phyloP scores from a whole-genome alignment of 1,140 invertebrate genomes.

The Drosophila lacertosa region DNA sequence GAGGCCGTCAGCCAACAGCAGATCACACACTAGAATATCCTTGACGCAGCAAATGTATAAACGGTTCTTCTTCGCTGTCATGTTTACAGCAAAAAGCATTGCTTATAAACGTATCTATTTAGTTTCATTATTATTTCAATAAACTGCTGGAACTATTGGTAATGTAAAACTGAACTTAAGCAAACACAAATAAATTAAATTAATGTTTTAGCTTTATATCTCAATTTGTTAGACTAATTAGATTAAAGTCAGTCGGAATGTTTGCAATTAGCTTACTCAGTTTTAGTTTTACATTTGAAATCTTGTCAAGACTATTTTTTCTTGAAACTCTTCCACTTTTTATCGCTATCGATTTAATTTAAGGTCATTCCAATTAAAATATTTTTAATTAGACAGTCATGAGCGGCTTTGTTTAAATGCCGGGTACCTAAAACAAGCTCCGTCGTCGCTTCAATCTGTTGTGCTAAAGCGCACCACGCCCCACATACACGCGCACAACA shows the following conservation, averaged over 20 bases:
- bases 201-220: no score
- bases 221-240: no score
- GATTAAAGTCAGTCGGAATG: no score
- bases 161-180: no score
- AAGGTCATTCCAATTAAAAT: constrained; percentile 12
- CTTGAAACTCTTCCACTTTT: background rate
- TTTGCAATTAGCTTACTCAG: no score
- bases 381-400: constrained; percentile 36
- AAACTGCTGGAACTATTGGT: no score
- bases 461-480: background rate
- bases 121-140: background rate
- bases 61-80: constrained; percentile 41
- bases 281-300: no score
- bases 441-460: background rate
- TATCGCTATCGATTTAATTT: constrained; percentile 12
- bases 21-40: constrained; percentile 8
- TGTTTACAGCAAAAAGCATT: constrained; percentile 4
- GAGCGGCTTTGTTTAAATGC: constrained; percentile 7
- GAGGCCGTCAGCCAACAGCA: constrained; percentile 18
- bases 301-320: no score
- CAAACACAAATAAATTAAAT: no score
- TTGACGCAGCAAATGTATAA: constrained; percentile 50
- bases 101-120: constrained; percentile 2
- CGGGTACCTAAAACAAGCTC: constrained; percentile 8
- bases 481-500: constrained; percentile 5